Evolutionary conservation across 2,888 invertebrate species (phyloP), one percentile per base, ranked within the genome.

Genomic region (Rhingia rostrata): DNA sequence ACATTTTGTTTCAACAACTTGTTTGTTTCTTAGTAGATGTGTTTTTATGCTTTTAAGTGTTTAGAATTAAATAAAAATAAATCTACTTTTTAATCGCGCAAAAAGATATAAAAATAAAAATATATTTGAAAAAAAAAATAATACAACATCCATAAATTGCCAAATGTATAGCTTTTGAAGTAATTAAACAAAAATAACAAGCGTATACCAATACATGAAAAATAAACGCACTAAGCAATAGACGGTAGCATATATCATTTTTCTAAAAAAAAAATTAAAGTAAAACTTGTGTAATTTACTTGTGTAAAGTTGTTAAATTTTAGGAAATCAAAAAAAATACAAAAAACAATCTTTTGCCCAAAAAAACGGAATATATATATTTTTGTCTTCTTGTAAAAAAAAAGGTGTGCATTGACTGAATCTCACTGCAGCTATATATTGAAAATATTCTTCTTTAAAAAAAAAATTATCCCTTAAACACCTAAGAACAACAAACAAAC

Each of bases 101-200:
- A 82, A 78, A 70, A 49, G 72, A 70, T 66, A 72, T 63, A 58
- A 63, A 49, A 54, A 51, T 22, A 41, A 35, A 78, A 53, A 81
- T 66, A 72, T 70, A 66, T 79, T 73, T 84, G 67, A 86, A 85
- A 51, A 70, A 63, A 78, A 75, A 86, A 86, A 2, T 2, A 22
- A 22, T 22, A 22, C 22, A 22, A 89, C 90, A 91, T 90, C 91
- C 91, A 91, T 90, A 90, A 90, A 91, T 91, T 91, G 90, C 91
- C 91, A 90, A 90, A 90, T 90, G 88, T 88, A 89, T 91, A 91
- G 91, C 90, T 91, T 91, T 91, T 89, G 89, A 88, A 87, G 88
- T 88, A 88, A 88, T 88, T 87, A 85, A 86, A 88, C 88, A 88
- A 88, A 85, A 61, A 70, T 74, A 70, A 87, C 79, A 86, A 73